Base-by-base conservation (phyloP, 2,888 invertebrate genomes). In the Acrobasis suavella region DNA sequence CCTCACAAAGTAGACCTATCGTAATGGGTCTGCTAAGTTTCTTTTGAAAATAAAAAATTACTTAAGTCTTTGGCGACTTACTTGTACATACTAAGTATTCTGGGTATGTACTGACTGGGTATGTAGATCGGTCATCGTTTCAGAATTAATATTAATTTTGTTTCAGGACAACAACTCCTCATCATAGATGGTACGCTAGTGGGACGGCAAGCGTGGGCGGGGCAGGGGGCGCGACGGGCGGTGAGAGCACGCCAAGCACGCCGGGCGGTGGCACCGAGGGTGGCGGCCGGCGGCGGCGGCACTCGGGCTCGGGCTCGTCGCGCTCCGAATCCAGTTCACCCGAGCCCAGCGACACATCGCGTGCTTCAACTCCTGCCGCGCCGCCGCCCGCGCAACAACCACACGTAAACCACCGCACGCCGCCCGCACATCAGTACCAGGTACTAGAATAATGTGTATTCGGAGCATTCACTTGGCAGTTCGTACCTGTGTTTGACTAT, bases 291-390 rank as follows among this genome's bases (percentile, higher is more conserved):
- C 91, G 89, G 72, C 87, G 93, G 85, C 85, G 94, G 83, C 76
- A 89, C 83, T 82, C 94, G 76, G 83, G 94, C 82, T 91, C 94
- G 73, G 91, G 82, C 77, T 93, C 88, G 62, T 92, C 92, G 68
- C 86, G 90, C 70, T 90, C 91, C 64, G 93, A 93, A 67, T 93
- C 93, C 69, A 93, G 92, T 76, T 94, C 95, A 67, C 93, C 94
- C 64, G 94, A 93, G 73, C 91, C 91, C 70, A 93, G 94, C 75
- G 90, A 91, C 76, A 93, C 93, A 61, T 93, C 94, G 69, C 89
- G 94, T 69, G 94, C 94, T 62, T 94, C 94, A 71, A 94, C 94
- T 84, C 81, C 93, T 76, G 81, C 93, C 81, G 73, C 93, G 88
- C 82, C 89, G 83, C 70, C 84, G 78, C 74, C 87, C 81, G 42